These are phyloP conservation scores for Drosophila sproati DNA, from an alignment of 1,140 invertebrate species.

Conservation along the genomic window DNA sequence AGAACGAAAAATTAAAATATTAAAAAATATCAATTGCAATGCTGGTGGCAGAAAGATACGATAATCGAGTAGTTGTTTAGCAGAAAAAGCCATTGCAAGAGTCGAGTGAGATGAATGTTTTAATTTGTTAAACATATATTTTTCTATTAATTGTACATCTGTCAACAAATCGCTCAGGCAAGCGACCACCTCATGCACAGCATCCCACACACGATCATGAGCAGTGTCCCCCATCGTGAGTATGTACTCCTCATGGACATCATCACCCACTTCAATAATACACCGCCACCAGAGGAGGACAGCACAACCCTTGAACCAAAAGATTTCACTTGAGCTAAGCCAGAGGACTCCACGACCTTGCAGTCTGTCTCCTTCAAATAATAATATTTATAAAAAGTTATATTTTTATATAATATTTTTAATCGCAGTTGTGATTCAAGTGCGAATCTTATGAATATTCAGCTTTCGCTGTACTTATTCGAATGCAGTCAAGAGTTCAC, in stretches of 20 bases:
- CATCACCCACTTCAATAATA: not conserved
- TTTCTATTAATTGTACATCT: too few species aligned
- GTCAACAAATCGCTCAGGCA: not conserved
- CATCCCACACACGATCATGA: slow-evolving; percentile 4
- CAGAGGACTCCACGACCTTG: slow-evolving; percentile 15
- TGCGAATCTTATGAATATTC: slow-evolving; percentile 8
- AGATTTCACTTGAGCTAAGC: slow-evolving; percentile 17
- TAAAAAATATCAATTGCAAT: slow-evolving; percentile 16
- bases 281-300: slow-evolving; percentile 16
- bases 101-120: not conserved
- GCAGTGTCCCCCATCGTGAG: slow-evolving; percentile 1
- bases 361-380: slow-evolving; percentile 2
- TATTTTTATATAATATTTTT: not conserved
- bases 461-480: slow-evolving; percentile 20
- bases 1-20: slow-evolving; percentile 15
- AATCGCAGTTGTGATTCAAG: slow-evolving; percentile 10
- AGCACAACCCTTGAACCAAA: slow-evolving; percentile 28
- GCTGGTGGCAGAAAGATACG: slow-evolving; percentile 2
- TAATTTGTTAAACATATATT: too few species aligned
- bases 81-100: not conserved
- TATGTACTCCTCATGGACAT: slow-evolving; percentile 5
- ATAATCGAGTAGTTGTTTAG: not conserved
- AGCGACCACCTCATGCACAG: not conserved
- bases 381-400: slow-evolving; percentile 4
- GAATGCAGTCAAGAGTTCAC: slow-evolving; percentile 31